Evolutionary conservation across 2,888 invertebrate species (phyloP), one percentile per base, ranked within the genome.

Genomic region (Hipparchia sbordonii): DNA sequence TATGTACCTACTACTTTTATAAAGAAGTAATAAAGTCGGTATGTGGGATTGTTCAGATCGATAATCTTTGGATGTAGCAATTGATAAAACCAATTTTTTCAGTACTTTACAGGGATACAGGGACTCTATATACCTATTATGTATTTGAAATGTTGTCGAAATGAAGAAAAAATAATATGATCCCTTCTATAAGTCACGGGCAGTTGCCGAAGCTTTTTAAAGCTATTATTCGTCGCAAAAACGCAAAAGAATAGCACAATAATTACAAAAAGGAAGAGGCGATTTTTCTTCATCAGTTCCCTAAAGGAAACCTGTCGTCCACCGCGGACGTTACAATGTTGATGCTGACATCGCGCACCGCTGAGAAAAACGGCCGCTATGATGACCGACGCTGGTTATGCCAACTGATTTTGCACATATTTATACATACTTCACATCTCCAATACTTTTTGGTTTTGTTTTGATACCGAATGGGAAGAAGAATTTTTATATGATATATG

Each of bases 251-350:
- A 61, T 60, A 45, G 12, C n/a, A 2, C 45, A 60, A 10, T 60
- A 6, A 13, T 62, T 46, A n/a, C 46, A 62, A 46, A 74, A 70
- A 70, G 74, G 61, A 72, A 72, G 72, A 51, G 56, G 57, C 67
- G 56, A 70, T 45, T 61, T 80, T 82, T 85, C 86, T 88, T 89
- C 87, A 89, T 89, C 88, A 89, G 88, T 89, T 86, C 88, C 87
- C 87, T 88, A 88, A 90, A 91, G 89, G 90, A 88, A 90, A 89
- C 89, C 87, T 89, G 88, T 84, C 85, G 84, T 83, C 81, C 76
- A 69, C 67, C 69, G 75, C 61, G 6, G 66, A 45, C 65, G 67
- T 59, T 66, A 56, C 65, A 60, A 62, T 51, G 71, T 61, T 54
- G 62, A 67, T 33, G 54, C 46, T 56, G 71, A 59, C 67, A 67